A percentile compares a stretch with the other conserved stretches of the same genome.
phyloP scores from a whole-genome alignment of 2,113 vertebrate genomes.

The Tragelaphus imberbis region DNA sequence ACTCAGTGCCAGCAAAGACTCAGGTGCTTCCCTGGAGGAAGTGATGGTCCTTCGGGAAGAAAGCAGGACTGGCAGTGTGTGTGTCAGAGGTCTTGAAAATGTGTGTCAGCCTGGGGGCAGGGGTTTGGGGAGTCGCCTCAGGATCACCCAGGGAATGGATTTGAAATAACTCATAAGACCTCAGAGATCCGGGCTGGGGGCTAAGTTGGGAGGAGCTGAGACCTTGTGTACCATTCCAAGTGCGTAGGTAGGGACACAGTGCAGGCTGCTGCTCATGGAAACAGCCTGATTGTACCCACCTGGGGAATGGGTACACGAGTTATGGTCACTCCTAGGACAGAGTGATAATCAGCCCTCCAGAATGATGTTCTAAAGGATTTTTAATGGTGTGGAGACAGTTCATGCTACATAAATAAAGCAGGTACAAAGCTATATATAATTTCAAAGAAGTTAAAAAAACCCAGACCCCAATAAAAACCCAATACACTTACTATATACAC shows the following conservation, averaged over 20 bases:
- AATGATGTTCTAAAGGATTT: background rate
- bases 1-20: background rate
- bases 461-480: background rate
- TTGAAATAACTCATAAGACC: background rate
- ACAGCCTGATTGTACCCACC: background rate
- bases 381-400: background rate
- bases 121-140: background rate
- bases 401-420: background rate
- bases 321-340: fast-evolving
- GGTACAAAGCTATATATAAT: too few relatives aligned
- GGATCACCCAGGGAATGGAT: background rate
- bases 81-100: background rate
- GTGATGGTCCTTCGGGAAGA: background rate
- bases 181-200: background rate
- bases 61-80: background rate
- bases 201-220: background rate
- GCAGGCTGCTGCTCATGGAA: background rate
- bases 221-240: background rate
- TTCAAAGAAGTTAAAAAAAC: background rate
- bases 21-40: background rate
- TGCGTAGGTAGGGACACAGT: background rate
- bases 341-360: background rate
- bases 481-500: fast-evolving
- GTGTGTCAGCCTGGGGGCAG: too few relatives aligned
- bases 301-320: background rate